These are phyloP conservation scores for Odiellus spinosus DNA, from an alignment of 2,888 invertebrate species.

Conservation along the genomic window DNA sequence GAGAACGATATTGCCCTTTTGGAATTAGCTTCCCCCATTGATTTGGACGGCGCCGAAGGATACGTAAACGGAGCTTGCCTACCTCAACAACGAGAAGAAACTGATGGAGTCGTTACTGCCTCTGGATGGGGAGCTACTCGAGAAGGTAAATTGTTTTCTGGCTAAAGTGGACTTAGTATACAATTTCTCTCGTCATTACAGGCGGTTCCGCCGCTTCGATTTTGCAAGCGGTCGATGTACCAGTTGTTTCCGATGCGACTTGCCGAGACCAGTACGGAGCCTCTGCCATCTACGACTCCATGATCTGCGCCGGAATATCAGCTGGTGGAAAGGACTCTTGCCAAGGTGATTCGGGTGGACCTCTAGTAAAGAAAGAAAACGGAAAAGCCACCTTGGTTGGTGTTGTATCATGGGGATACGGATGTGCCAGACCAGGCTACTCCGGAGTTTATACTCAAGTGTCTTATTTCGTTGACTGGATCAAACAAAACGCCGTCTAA, in stretches of 20 bases:
- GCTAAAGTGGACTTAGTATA: neutral
- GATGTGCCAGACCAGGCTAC: conserved; percentile 18
- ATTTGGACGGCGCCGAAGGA: conserved; percentile 6
- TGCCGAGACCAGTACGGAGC: conserved; percentile 16
- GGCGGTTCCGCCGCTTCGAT: conserved; percentile 8
- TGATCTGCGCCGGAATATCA: conserved; percentile 21
- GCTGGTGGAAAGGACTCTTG: conserved; percentile 21
- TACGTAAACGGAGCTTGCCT: conserved; percentile 15
- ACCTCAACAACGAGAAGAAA: conserved; percentile 8
- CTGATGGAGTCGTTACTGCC: conserved; percentile 14
- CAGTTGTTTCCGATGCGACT: conserved; percentile 16
- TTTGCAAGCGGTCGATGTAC: conserved; percentile 18
- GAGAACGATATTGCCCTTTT: conserved; percentile 15
- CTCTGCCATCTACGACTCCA: conserved; percentile 16
- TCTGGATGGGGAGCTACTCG: conserved; percentile 18
- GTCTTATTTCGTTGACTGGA: conserved; percentile 19
- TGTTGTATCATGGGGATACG: conserved; percentile 21
- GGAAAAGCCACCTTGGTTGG: conserved; percentile 17
- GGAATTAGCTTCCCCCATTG: conserved; percentile 8
- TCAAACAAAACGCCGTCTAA: conserved; percentile 4
- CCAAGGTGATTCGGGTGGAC: conserved; percentile 23
- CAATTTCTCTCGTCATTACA: conserved; percentile 1
- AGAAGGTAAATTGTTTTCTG: conserved; percentile 5
- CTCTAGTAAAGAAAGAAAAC: conserved; percentile 15
- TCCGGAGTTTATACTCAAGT: conserved; percentile 22